phyloP scores from a whole-genome alignment of 2,888 invertebrate genomes.

The Mellilla xanthometata region DNA sequence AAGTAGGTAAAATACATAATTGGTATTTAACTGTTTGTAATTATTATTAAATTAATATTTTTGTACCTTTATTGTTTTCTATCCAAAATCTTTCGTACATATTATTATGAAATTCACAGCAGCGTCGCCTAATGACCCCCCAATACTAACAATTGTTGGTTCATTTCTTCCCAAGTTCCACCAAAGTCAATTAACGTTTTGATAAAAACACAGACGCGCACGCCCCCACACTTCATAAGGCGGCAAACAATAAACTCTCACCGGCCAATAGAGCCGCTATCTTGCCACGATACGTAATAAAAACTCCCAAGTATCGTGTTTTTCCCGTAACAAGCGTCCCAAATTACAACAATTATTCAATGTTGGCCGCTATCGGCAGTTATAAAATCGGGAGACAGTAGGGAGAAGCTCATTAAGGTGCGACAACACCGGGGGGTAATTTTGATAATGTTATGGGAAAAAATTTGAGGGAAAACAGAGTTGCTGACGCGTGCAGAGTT shows the following conservation, averaged over 20 bases:
- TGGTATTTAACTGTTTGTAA: no score
- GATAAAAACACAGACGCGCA: slow-evolving; percentile 23
- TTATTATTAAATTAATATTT: no score
- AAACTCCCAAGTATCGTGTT: slow-evolving; percentile 62
- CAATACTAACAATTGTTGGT: no score
- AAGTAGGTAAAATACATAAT: no score
- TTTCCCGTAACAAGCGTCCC: slow-evolving; percentile 70
- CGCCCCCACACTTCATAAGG: slow-evolving; percentile 32
- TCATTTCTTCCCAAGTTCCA: background rate
- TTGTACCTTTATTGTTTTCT: no score
- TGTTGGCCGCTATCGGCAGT: slow-evolving; percentile 76
- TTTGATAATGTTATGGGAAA: slow-evolving; percentile 34
- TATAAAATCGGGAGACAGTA: slow-evolving; percentile 66
- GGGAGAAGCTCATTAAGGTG: slow-evolving; percentile 65
- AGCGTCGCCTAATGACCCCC: no score
- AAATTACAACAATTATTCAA: slow-evolving; percentile 81
- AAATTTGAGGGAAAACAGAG: slow-evolving; percentile 20
- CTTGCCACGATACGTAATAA: slow-evolving; percentile 63
- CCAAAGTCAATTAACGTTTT: slow-evolving; percentile 14
- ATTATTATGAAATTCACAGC: no score
- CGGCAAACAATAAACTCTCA: slow-evolving; percentile 18
- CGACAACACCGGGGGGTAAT: slow-evolving; percentile 33
- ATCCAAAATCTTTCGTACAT: no score
- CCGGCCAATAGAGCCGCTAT: slow-evolving; percentile 46
- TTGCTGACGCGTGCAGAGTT: slow-evolving; percentile 19